These are phyloP conservation scores for Triplophysa bombifrons DNA, from an alignment of 2,797 vertebrate species.

Conservation along the genomic window DNA sequence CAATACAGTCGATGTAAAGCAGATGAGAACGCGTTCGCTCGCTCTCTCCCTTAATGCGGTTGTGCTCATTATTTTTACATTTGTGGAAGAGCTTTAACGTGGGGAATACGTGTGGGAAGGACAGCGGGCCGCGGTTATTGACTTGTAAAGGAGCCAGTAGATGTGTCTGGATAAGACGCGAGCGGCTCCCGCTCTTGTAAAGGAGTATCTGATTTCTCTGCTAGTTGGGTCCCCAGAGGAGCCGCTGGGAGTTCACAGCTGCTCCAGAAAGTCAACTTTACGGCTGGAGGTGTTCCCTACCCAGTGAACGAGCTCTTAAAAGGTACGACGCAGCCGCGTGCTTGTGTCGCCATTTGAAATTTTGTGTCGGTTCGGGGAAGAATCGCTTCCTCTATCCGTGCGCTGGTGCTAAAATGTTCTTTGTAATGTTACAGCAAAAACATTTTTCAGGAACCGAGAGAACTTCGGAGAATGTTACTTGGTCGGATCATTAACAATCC, in stretches of 20 bases:
- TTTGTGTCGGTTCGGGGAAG: too few species aligned
- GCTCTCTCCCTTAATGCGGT: constrained; percentile 67
- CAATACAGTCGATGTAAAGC: constrained; percentile 73
- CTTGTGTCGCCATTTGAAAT: too few species aligned
- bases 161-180: constrained; percentile 78
- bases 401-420: too few species aligned
- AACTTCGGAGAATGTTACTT: too few species aligned
- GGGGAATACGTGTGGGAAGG: constrained; percentile 70
- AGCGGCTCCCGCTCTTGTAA: constrained; percentile 76
- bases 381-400: too few species aligned
- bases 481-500: not conserved
- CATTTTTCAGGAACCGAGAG: too few species aligned
- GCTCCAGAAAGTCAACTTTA: constrained; percentile 80
- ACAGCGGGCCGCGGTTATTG: constrained; percentile 76
- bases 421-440: too few species aligned
- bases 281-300: constrained; percentile 80
- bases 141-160: constrained; percentile 77
- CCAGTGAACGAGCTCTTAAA: constrained; percentile 8
- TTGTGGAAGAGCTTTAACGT: constrained; percentile 48
- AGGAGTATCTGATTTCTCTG: constrained; percentile 85
- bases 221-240: constrained; percentile 90
- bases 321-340: not conserved
- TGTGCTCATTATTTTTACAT: constrained; percentile 69
- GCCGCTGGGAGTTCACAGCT: constrained; percentile 80
- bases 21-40: constrained; percentile 62